Percentiles rank a stretch among this genome's conserved stretches.
Conservation (phyloP, 1,140 invertebrate species). For the Sesamia nonagrioides region DNA sequence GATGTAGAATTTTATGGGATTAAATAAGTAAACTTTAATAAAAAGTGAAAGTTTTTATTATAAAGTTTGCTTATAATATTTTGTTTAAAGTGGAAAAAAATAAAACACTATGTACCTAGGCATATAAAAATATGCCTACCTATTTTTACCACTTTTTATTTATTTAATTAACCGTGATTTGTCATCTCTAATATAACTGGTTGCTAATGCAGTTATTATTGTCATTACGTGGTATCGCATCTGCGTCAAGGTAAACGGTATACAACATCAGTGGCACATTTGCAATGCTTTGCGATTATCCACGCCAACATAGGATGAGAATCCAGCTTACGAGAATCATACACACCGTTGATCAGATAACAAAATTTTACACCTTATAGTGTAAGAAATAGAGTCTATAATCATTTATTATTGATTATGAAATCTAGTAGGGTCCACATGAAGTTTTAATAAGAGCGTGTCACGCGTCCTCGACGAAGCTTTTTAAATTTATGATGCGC, state of each 20-base stretch:
- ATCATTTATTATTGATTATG: background rate
- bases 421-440: slow-evolving; percentile 34
- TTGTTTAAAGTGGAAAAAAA: too few relatives aligned
- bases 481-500: slow-evolving; percentile 63
- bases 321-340: slow-evolving; percentile 29
- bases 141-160: background rate
- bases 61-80: too few relatives aligned
- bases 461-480: slow-evolving; percentile 57
- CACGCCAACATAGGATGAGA: slow-evolving; percentile 70
- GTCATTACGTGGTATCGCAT: slow-evolving; percentile 4
- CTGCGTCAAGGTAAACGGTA: slow-evolving; percentile 54
- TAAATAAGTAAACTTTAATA: too few relatives aligned
- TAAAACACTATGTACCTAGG: too few relatives aligned
- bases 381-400: slow-evolving; percentile 3
- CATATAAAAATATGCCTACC: too few relatives aligned
- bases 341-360: background rate
- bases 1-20: too few relatives aligned
- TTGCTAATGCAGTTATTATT: slow-evolving; percentile 2
- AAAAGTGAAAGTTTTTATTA: too few relatives aligned
- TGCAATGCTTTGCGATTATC: slow-evolving; percentile 72
- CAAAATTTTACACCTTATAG: background rate
- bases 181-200: background rate
- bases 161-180: background rate
- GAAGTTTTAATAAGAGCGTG: slow-evolving; percentile 69
- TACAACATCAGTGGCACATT: slow-evolving; percentile 59